Conservation (phyloP, 2,888 invertebrate species). For the Conomelus anceps region DNA sequence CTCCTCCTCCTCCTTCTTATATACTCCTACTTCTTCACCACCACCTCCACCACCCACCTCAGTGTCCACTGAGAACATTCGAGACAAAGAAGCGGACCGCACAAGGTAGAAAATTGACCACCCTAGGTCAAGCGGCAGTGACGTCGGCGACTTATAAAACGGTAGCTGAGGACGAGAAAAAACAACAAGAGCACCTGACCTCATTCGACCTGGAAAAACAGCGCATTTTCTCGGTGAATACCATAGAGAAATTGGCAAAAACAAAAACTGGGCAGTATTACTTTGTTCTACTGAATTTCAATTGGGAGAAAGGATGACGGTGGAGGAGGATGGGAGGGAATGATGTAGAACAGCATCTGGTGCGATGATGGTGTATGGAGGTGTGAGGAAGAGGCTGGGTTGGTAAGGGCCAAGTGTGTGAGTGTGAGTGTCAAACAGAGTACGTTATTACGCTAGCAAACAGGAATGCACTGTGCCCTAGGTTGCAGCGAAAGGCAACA, state of each 20-base stretch:
- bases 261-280: not conserved
- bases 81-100: not conserved
- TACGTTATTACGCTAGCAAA: not conserved
- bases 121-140: not conserved
- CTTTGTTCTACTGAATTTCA: too few species aligned
- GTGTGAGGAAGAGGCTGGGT: not conserved
- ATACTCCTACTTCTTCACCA: too few species aligned
- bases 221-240: not conserved
- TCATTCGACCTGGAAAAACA: not conserved
- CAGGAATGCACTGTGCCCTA: not conserved
- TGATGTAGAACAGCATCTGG: too few species aligned
- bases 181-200: not conserved
- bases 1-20: too few species aligned
- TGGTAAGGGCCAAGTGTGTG: too few species aligned
- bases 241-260: not conserved
- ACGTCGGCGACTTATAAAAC: not conserved
- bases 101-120: not conserved
- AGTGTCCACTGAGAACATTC: too few species aligned
- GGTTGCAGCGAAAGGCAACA: not conserved
- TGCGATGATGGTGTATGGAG: too few species aligned
- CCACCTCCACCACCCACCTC: too few species aligned
- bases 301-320: not conserved
- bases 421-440: not conserved
- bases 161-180: not conserved
- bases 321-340: not conserved